These are phyloP conservation scores for Helogale parvula DNA, from an alignment of 2,113 vertebrate genomes.

Conservation along the genomic window DNA sequence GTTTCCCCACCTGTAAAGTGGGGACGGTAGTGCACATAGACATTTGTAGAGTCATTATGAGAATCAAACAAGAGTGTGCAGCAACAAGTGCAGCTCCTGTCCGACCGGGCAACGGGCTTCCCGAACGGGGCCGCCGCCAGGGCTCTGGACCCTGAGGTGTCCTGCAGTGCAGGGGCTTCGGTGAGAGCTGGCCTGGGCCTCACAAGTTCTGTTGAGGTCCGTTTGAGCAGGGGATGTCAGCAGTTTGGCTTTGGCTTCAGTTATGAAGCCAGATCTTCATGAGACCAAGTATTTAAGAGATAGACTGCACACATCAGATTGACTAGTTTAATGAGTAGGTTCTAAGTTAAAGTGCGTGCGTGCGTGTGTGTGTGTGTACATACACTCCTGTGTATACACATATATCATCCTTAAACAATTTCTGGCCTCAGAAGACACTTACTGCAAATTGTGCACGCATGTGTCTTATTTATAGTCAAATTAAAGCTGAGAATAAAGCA, in stretches of 20 bases:
- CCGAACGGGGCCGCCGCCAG: background rate
- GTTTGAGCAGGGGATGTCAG: background rate
- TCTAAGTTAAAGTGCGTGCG: background rate
- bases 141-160: background rate
- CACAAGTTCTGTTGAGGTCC: background rate
- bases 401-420: background rate
- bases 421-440: background rate
- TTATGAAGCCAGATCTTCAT: background rate
- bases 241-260: background rate
- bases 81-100: background rate
- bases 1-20: background rate
- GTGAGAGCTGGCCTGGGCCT: background rate
- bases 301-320: background rate
- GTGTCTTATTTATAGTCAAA: constrained; percentile 55
- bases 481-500: constrained; percentile 19
- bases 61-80: background rate
- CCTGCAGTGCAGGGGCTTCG: background rate
- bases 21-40: background rate
- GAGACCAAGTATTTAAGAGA: background rate
- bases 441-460: background rate
- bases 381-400: background rate
- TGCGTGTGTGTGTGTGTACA: background rate
- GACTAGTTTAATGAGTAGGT: background rate
- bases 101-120: background rate
- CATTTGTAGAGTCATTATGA: background rate